These are phyloP conservation scores for Aradophagus sp. DNA, from an alignment of 1,140 invertebrate species.

Conservation along the genomic window DNA sequence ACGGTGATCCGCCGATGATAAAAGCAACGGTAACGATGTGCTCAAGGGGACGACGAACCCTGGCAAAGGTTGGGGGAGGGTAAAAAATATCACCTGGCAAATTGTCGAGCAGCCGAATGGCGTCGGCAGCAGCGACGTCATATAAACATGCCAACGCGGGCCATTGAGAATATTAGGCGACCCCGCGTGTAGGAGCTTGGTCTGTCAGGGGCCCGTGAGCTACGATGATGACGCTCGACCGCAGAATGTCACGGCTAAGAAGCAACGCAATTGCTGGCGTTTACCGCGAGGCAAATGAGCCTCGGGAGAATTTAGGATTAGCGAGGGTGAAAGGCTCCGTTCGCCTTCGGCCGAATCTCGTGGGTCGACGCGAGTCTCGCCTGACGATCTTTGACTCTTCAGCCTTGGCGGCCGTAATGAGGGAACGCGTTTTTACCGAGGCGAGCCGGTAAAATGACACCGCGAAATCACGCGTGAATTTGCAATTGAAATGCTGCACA, in stretches of 20 bases:
- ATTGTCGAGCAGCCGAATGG: conserved; percentile 60
- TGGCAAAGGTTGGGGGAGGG: conserved; percentile 38
- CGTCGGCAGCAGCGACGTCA: conserved; percentile 67
- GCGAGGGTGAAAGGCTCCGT: conserved; percentile 42
- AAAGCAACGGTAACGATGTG: conserved; percentile 49
- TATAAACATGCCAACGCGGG: conserved; percentile 70
- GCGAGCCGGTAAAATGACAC: too few species aligned
- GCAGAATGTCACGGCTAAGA: conserved; percentile 65
- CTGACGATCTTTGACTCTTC: conserved; percentile 31
- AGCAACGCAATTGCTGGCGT: conserved; percentile 64
- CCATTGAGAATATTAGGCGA: conserved; percentile 71
- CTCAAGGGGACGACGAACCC: conserved; percentile 40
- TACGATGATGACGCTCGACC: conserved; percentile 72
- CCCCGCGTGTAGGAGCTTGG: conserved; percentile 63
- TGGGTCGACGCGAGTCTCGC: conserved; percentile 4
- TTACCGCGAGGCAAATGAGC: conserved; percentile 66
- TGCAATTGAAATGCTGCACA: too few species aligned
- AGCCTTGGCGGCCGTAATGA: conserved; percentile 32
- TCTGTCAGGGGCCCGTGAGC: conserved; percentile 66
- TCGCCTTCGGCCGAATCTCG: conserved; percentile 28
- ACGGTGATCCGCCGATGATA: conserved; percentile 47
- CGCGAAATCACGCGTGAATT: too few species aligned
- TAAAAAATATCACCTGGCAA: conserved; percentile 69
- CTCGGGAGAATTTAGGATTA: conserved; percentile 63
- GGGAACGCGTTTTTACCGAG: conserved; percentile 17